Evolutionary conservation across 2,797 vertebrate genomes (phyloP).

Genomic region (Peromyscus eremicus): DNA sequence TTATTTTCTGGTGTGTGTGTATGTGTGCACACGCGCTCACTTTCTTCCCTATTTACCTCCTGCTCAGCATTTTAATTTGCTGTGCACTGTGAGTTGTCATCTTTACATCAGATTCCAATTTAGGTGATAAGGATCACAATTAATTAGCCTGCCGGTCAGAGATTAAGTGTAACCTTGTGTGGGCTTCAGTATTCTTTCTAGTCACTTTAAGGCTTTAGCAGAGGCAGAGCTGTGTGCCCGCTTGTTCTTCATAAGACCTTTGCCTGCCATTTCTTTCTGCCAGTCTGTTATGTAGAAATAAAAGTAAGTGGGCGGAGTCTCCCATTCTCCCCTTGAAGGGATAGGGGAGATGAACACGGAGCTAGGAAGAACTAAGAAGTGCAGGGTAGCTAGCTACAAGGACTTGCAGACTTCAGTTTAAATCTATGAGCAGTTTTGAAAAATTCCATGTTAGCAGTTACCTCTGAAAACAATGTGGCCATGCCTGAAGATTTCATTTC

Average conservation of each 20-base stretch:
- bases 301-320: neutral
- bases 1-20: neutral
- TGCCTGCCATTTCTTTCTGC: conserved; percentile 48
- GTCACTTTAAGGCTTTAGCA: neutral
- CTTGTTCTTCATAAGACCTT: neutral
- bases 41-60: conserved; percentile 34
- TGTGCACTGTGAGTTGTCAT: conserved; percentile 26
- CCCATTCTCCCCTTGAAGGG: neutral
- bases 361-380: conserved; percentile 35
- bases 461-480: conserved; percentile 12
- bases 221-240: neutral
- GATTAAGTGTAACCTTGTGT: conserved; percentile 34
- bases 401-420: conserved; percentile 39
- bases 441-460: conserved; percentile 24
- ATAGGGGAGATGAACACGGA: conserved; percentile 16
- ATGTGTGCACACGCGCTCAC: neutral
- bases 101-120: conserved; percentile 66
- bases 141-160: conserved; percentile 61
- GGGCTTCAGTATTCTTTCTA: conserved; percentile 32
- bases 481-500: conserved; percentile 40
- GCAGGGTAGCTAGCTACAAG: conserved; percentile 13
- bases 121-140: conserved; percentile 68
- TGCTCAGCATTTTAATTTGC: conserved; percentile 61
- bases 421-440: conserved; percentile 9
- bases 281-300: conserved; percentile 51